phyloP scores from a whole-genome alignment of 2,888 invertebrate genomes.

The Dicycla oo region DNA sequence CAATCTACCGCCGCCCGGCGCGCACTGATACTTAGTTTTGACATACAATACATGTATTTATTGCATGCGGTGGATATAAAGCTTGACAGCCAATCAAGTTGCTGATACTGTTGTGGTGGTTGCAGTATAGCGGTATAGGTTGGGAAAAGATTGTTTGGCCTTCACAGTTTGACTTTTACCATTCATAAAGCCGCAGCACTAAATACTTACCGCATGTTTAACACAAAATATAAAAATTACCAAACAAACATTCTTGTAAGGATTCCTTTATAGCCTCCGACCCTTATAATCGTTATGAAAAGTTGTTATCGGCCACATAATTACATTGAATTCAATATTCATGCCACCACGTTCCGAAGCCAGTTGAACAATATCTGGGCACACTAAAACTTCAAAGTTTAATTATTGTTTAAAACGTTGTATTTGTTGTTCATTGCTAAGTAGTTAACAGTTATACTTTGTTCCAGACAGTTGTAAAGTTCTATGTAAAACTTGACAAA shows the following conservation, averaged over 20 bases:
- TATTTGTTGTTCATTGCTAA: conserved; percentile 46
- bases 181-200: not conserved
- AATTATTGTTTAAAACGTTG: conserved; percentile 50
- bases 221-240: not conserved
- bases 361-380: conserved; percentile 20
- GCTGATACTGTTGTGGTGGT: not conserved
- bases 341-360: not conserved
- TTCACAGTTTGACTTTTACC: not conserved
- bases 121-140: not conserved
- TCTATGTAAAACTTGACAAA: conserved; percentile 53
- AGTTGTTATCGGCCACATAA: not conserved
- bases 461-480: conserved; percentile 48
- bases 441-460: conserved; percentile 58
- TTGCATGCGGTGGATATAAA: conserved; percentile 22
- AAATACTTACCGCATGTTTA: not conserved
- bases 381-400: conserved; percentile 39
- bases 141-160: not conserved
- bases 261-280: not conserved
- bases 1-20: conserved; percentile 22
- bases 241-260: not conserved
- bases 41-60: conserved; percentile 48
- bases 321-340: conserved; percentile 27
- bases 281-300: not conserved
- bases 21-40: conserved; percentile 44
- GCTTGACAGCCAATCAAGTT: conserved; percentile 18